Percentiles rank a stretch among this genome's conserved stretches.
Conservation (phyloP, 2,888 invertebrate species). For the Sabellastarte sp. region DNA sequence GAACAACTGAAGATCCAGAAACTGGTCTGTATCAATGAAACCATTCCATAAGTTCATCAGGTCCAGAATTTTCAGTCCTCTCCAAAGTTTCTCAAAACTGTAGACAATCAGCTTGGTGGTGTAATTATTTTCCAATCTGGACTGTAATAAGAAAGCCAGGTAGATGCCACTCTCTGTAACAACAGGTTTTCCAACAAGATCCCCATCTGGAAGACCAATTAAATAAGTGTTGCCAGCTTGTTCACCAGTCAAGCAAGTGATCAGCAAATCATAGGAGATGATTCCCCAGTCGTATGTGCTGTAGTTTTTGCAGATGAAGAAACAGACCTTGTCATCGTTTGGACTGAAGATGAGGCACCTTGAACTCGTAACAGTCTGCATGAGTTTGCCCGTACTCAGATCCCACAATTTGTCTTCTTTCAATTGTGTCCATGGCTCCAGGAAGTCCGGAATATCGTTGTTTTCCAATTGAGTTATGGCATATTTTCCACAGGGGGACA, state of each 20-base stretch:
- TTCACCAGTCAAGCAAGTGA: not conserved
- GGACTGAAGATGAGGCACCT: slow-evolving; percentile 37
- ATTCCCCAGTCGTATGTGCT: slow-evolving; percentile 10
- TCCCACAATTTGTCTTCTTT: slow-evolving; percentile 44
- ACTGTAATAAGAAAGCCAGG: slow-evolving; percentile 16
- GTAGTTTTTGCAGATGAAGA: slow-evolving; percentile 36
- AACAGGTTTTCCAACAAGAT: slow-evolving; percentile 16
- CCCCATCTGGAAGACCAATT: slow-evolving; percentile 19
- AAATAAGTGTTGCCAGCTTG: slow-evolving; percentile 3
- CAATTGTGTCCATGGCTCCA: slow-evolving; percentile 27
- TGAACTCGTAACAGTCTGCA: slow-evolving; percentile 28
- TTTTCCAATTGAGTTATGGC: slow-evolving; percentile 33
- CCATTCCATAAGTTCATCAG: slow-evolving; percentile 30
- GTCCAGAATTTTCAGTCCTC: slow-evolving; percentile 10
- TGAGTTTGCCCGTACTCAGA: slow-evolving; percentile 30
- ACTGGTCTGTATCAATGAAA: slow-evolving; percentile 30
- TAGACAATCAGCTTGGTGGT: slow-evolving; percentile 7
- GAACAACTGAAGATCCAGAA: slow-evolving; percentile 32
- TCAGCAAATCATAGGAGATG: slow-evolving; percentile 11
- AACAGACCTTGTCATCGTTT: slow-evolving; percentile 29
- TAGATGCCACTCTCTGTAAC: slow-evolving; percentile 6
- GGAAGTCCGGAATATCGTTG: slow-evolving; percentile 13
- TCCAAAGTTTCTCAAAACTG: slow-evolving; percentile 15
- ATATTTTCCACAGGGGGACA: slow-evolving; percentile 39
- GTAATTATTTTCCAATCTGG: not conserved